A percentile compares a stretch with the other conserved stretches of the same genome.
Evolutionary conservation across 1,140 invertebrate genomes (phyloP).

Genomic region (Rhagoletis pomonella): DNA sequence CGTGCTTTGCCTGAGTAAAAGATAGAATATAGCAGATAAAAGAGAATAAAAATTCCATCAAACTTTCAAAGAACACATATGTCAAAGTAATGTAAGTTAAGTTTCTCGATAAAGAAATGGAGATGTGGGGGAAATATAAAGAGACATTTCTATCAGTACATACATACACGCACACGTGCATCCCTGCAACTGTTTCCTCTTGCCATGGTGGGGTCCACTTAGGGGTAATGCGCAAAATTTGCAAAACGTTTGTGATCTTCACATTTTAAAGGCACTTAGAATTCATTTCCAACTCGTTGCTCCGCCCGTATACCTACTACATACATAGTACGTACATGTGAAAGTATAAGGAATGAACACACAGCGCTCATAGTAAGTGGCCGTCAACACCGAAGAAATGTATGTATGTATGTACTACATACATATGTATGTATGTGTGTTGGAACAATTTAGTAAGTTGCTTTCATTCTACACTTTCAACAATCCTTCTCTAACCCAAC

Average conservation of each 20-base stretch:
- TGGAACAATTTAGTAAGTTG: background rate
- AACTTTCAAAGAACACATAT: no score
- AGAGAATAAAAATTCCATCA: no score
- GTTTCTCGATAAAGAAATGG: no score
- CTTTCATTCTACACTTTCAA: no score
- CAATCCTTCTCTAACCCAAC: no score
- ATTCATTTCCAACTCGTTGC: slow-evolving; percentile 46
- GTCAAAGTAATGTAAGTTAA: no score
- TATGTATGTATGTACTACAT: background rate
- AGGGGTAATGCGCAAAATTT: slow-evolving; percentile 30
- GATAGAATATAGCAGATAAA: background rate
- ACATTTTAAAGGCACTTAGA: slow-evolving; percentile 46
- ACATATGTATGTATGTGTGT: background rate
- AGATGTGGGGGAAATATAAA: no score
- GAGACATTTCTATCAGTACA: no score
- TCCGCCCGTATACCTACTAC: background rate
- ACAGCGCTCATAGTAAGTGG: slow-evolving; percentile 1
- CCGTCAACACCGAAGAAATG: background rate
- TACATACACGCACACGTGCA: background rate
- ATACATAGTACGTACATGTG: background rate
- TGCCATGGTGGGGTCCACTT: background rate
- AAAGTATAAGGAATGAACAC: background rate
- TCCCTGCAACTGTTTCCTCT: background rate
- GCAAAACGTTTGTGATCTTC: slow-evolving; percentile 32
- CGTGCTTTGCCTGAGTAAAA: background rate